phyloP scores from a whole-genome alignment of 2,113 vertebrate genomes.

The Sporophila hypoxantha region DNA sequence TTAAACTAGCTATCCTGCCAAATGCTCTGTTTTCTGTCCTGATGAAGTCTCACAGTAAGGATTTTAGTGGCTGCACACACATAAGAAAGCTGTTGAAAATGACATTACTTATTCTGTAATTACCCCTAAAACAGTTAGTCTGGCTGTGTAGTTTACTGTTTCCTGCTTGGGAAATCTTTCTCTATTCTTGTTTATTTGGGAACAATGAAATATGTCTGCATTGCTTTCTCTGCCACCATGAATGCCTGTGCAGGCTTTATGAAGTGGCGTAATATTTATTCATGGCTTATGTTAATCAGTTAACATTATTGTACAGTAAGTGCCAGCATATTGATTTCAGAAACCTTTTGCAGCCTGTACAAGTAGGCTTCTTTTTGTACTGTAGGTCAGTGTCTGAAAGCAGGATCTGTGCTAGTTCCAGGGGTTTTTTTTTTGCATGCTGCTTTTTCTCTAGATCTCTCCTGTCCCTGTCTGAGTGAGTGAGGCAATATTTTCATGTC shows the following conservation, averaged over 20 bases:
- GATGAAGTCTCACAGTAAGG: slow-evolving; percentile 15
- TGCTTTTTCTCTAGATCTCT: slow-evolving; percentile 42
- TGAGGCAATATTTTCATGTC: slow-evolving; percentile 74
- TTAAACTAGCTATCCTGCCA: slow-evolving; percentile 34
- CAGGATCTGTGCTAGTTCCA: not conserved
- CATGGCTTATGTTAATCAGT: slow-evolving; percentile 38
- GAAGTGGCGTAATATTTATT: slow-evolving; percentile 40
- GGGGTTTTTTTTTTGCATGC: slow-evolving; percentile 62
- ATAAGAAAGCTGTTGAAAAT: slow-evolving; percentile 14
- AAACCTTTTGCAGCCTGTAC: slow-evolving; percentile 1
- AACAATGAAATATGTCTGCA: slow-evolving; percentile 54
- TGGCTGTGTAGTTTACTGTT: slow-evolving; percentile 18
- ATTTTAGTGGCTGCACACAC: slow-evolving; percentile 37
- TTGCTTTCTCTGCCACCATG: slow-evolving; percentile 1
- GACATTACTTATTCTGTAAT: slow-evolving; percentile 10
- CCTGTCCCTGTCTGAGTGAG: slow-evolving; percentile 64
- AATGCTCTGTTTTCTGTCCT: slow-evolving; percentile 44
- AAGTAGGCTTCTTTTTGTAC: slow-evolving; percentile 42
- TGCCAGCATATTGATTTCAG: slow-evolving; percentile 27
- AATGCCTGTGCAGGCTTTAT: slow-evolving; percentile 3
- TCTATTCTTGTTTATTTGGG: slow-evolving; percentile 36
- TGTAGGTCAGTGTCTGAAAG: slow-evolving; percentile 41
- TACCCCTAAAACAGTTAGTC: slow-evolving; percentile 10
- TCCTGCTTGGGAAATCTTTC: slow-evolving; percentile 24
- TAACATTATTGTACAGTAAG: slow-evolving; percentile 51